Base-by-base conservation (phyloP, 2,797 vertebrate species). In the Staurois parvus region DNA sequence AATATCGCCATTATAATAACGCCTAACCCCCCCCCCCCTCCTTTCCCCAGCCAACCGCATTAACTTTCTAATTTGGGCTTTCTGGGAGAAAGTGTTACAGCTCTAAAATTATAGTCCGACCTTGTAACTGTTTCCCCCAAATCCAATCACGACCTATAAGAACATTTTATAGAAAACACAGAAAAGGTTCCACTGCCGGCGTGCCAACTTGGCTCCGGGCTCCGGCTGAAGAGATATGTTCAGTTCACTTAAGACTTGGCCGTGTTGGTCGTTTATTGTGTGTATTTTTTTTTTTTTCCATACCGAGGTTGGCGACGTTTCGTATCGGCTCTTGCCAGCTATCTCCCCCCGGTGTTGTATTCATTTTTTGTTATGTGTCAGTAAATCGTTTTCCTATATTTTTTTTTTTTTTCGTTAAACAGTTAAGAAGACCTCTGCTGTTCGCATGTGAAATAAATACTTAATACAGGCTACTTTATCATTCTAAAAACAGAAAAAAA, bases 171-270 rank as follows among this genome's bases (percentile, higher is more conserved):
- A 85, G 73, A 81, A 85, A 81, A 77, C 72, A 76, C 66, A 64
- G 84, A 62, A 85, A 86, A 82, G 37, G 79, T 86, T 86, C 84
- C 84, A 86, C 73, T 86, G 34, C 79, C 45, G 37, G 6, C 45
- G 66, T 69, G 79, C 85, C 85, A 86, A 77, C 37, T 86, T 86
- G 85, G 79, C 85, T 64, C 48, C 2, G 11, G 67, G 45, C 73
- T 7, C 34, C 45, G 24, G 68, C 74, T 72, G 80, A 83, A 73
- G 80, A 86, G 85, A 86, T 86, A 83, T 78, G 85, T 82, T 86
- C 81, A 76, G 73, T 86, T 72, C 85, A 82, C 85, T 86, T 82
- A 73, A 82, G 74, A 83, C 79, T 79, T 83, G 85, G 79, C 85
- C 29, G 77, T 70, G 66, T 78, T 72, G 79, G 80, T 73, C 79